phyloP scores from a whole-genome alignment of 35 echinoderm and acorn worm genomes.

The Nesometra sesokonis region DNA sequence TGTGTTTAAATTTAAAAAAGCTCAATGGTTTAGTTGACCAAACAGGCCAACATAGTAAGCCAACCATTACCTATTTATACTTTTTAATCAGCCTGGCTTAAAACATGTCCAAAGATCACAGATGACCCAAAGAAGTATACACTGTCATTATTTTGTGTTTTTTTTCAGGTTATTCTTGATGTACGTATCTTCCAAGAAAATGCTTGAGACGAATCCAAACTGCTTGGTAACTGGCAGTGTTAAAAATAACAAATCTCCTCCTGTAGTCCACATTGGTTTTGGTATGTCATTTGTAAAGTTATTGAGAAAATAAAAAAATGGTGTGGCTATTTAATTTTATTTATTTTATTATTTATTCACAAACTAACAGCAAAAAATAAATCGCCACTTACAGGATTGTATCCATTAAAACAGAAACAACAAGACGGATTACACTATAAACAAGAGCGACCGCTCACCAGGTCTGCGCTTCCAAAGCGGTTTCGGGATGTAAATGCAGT shows the following conservation, averaged over 20 bases:
- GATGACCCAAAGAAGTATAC: too few species aligned
- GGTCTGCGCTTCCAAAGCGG: too few species aligned
- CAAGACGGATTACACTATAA: too few species aligned
- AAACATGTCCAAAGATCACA: too few species aligned
- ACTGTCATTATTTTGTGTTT: not conserved
- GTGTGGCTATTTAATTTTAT: not conserved
- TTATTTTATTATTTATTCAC: not conserved
- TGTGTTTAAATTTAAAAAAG: too few species aligned
- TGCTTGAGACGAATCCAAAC: slow-evolving; percentile 32
- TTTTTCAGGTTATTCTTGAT: slow-evolving; percentile 20
- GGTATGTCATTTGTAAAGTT: slow-evolving; percentile 1
- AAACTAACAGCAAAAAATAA: not conserved
- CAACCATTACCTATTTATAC: too few species aligned
- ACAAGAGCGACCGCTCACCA: too few species aligned
- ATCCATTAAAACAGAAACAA: too few species aligned
- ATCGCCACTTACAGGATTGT: not conserved
- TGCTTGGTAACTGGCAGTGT: slow-evolving; percentile 14
- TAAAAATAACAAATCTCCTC: slow-evolving; percentile 27
- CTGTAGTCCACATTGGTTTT: slow-evolving; percentile 23
- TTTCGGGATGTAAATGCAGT: too few species aligned
- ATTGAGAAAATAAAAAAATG: not conserved
- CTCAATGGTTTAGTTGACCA: too few species aligned
- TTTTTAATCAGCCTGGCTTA: too few species aligned
- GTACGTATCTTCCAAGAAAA: slow-evolving; percentile 15
- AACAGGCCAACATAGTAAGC: too few species aligned